phyloP scores from a whole-genome alignment of 1,140 invertebrate species.

The Cataglyphis hispanica region DNA sequence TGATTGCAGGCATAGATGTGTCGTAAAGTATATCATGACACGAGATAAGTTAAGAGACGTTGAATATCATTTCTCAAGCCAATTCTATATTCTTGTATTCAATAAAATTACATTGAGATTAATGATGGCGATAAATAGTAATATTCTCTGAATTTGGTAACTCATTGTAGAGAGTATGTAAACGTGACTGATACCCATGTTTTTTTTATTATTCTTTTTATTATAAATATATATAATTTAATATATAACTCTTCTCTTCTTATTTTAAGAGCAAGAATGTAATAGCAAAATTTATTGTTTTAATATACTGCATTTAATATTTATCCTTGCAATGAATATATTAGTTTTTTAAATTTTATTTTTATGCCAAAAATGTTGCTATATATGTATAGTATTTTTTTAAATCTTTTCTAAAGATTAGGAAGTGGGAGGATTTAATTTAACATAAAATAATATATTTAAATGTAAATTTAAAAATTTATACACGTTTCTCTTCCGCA shows the following conservation, averaged over 20 bases:
- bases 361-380: too few species aligned
- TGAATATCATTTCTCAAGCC: constrained; percentile 46
- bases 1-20: constrained; percentile 47
- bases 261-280: neutral
- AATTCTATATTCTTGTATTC: constrained; percentile 42
- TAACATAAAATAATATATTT: too few species aligned
- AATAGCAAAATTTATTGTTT: neutral
- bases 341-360: too few species aligned
- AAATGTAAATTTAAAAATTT: too few species aligned
- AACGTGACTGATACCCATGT: neutral
- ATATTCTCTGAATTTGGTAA: constrained; percentile 23
- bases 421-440: too few species aligned
- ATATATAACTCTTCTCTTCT: neutral
- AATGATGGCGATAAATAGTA: constrained; percentile 21
- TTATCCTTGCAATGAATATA: neutral
- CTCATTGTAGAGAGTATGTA: neutral
- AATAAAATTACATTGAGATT: constrained; percentile 43
- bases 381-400: too few species aligned
- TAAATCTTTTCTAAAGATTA: too few species aligned
- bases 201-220: neutral
- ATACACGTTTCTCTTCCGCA: too few species aligned
- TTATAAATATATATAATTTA: neutral
- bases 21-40: constrained; percentile 51
- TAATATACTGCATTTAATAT: neutral
- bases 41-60: constrained; percentile 43